Conservation (phyloP, 2,888 invertebrate species). For the Nebria brevicollis region DNA sequence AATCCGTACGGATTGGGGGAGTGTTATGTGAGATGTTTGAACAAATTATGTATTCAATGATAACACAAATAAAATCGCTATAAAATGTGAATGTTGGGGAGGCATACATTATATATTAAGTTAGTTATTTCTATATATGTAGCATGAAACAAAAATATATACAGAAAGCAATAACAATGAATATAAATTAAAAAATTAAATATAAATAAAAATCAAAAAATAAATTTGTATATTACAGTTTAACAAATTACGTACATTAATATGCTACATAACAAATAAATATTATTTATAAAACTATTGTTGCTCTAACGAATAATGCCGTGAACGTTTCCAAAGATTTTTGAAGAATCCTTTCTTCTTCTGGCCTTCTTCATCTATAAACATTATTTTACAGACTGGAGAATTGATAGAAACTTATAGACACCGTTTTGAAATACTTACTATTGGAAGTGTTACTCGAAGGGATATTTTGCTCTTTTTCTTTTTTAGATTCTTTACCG, state of each 20-base stretch:
- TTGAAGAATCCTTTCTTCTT: conserved; percentile 91
- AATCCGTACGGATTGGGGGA: conserved; percentile 10
- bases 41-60: neutral
- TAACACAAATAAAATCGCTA: conserved; percentile 2
- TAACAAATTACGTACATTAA: conserved; percentile 14
- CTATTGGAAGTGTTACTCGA: conserved; percentile 75
- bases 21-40: neutral
- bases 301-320: conserved; percentile 87
- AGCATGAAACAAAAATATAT: conserved; percentile 9
- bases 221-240: conserved; percentile 13
- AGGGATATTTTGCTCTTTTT: conserved; percentile 76
- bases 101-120: neutral
- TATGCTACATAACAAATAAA: conserved; percentile 22
- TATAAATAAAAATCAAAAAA: neutral
- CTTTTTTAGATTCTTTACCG: conserved; percentile 71
- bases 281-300: conserved; percentile 66
- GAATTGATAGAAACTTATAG: neutral
- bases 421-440: conserved; percentile 58
- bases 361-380: conserved; percentile 76
- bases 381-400: neutral
- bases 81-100: neutral
- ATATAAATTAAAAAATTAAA: conserved; percentile 6
- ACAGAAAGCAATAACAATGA: conserved; percentile 1
- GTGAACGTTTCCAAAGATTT: conserved; percentile 88
- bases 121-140: neutral